These are phyloP conservation scores for Pangasianodon gigas DNA, from an alignment of 2,113 vertebrate genomes.

Conservation along the genomic window DNA sequence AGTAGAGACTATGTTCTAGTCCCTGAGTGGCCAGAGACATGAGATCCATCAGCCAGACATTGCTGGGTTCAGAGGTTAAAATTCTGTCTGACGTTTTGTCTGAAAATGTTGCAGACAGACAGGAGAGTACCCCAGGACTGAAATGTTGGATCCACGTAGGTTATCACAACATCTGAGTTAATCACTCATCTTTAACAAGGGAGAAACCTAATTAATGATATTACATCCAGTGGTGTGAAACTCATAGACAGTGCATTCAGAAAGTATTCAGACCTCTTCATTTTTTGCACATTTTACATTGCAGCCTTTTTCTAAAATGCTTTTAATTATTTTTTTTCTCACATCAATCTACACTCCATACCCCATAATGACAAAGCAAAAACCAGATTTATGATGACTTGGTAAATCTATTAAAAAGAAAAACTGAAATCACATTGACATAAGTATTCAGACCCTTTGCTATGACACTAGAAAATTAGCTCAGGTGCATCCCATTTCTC, in stretches of 20 bases:
- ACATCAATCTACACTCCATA: too few species aligned
- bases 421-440: too few species aligned
- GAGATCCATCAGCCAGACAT: neutral
- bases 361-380: too few species aligned
- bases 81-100: slow-evolving; percentile 14
- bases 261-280: too few species aligned
- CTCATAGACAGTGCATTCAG: neutral
- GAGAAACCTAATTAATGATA: neutral
- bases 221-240: neutral
- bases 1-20: neutral
- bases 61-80: neutral
- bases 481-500: too few species aligned
- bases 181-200: neutral
- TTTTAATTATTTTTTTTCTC: too few species aligned
- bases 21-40: slow-evolving; percentile 17
- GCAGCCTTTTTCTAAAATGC: too few species aligned
- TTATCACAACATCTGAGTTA: neutral
- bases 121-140: neutral
- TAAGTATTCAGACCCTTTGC: too few species aligned
- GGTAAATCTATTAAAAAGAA: too few species aligned
- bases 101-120: slow-evolving; percentile 5
- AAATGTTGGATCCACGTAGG: neutral
- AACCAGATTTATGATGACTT: too few species aligned
- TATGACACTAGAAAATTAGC: too few species aligned
- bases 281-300: too few species aligned